Conservation (phyloP, 30 jellyfish, hydroid and myxozoan genomes). For the Aurelia coerulea region DNA sequence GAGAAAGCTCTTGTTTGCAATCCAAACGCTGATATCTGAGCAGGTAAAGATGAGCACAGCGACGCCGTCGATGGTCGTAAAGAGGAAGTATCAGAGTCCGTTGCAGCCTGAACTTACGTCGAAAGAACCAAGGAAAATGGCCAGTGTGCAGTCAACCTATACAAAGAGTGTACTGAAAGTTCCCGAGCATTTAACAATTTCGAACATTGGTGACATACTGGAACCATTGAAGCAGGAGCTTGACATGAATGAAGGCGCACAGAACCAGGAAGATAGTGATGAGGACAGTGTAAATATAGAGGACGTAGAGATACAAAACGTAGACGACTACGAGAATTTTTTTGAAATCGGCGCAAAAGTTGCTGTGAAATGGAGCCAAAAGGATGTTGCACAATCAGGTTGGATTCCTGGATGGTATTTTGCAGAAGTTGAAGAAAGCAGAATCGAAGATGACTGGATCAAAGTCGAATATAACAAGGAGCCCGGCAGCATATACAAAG, state of each 20-base stretch:
- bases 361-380: background rate
- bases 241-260: too few relatives aligned
- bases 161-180: conserved; percentile 1
- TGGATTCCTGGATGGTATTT: background rate
- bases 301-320: too few relatives aligned
- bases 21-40: background rate
- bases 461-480: background rate
- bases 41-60: background rate
- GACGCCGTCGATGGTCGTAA: background rate
- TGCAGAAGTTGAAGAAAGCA: background rate
- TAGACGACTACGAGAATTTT: background rate
- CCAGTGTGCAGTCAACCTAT: background rate
- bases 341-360: background rate
- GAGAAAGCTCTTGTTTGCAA: background rate
- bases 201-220: too few relatives aligned
- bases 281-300: too few relatives aligned
- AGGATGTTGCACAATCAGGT: background rate
- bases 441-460: background rate
- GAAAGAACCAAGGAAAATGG: background rate
- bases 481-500: background rate
- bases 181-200: background rate
- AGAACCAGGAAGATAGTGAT: too few relatives aligned
- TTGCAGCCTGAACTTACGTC: background rate
- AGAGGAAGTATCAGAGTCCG: background rate
- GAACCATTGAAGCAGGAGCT: too few relatives aligned